Evolutionary conservation across 2,797 vertebrate species (phyloP).

Genomic region (Streptopelia turtur): DNA sequence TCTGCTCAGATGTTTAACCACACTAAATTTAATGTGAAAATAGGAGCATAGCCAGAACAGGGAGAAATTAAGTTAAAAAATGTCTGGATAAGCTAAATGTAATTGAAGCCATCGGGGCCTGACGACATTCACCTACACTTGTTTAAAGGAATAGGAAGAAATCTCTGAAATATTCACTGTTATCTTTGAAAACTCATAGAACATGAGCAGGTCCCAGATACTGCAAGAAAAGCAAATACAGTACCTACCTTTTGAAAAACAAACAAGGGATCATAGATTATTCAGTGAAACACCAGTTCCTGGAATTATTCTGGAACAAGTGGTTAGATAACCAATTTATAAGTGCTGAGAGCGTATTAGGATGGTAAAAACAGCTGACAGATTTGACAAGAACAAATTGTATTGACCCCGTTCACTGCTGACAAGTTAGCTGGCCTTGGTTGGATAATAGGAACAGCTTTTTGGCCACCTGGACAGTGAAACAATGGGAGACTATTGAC

Average conservation of each 20-base stretch:
- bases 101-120: background rate
- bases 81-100: background rate
- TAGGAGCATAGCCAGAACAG: background rate
- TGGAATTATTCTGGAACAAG: background rate
- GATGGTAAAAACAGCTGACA: background rate
- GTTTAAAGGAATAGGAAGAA: background rate
- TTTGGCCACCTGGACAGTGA: background rate
- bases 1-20: background rate
- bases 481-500: background rate
- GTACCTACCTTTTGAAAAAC: background rate
- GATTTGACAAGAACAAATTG: background rate
- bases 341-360: background rate
- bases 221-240: background rate
- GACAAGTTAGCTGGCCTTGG: background rate
- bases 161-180: background rate
- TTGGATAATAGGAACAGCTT: background rate
- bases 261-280: background rate
- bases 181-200: background rate
- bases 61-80: background rate
- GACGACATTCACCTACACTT: background rate
- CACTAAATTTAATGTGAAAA: slow-evolving; percentile 5
- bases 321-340: background rate
- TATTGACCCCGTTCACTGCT: background rate
- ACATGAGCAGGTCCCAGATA: background rate
- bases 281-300: background rate